Percentiles rank a stretch among this genome's conserved stretches.
These are phyloP conservation scores for Spodoptera picta DNA, from an alignment of 2,888 invertebrate species.

Conservation along the genomic window DNA sequence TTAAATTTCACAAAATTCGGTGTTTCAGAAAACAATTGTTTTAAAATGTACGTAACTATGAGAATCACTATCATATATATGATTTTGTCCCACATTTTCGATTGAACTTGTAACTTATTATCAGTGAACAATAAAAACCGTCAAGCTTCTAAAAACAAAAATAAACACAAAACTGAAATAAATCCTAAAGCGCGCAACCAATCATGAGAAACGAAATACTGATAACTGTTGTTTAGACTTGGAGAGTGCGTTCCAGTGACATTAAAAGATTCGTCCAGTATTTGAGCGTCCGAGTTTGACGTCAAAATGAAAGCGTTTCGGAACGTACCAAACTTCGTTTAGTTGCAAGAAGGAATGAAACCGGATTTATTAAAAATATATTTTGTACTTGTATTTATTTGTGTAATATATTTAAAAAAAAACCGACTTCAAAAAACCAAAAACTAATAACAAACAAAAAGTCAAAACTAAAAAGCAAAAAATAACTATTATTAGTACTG, in stretches of 20 bases:
- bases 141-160: constrained; percentile 55
- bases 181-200: constrained; percentile 50
- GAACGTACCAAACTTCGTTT: constrained; percentile 41
- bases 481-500: too few species aligned
- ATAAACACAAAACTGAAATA: constrained; percentile 55
- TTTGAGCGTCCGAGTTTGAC: constrained; percentile 35
- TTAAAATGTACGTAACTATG: constrained; percentile 79
- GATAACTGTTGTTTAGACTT: constrained; percentile 16
- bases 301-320: constrained; percentile 10
- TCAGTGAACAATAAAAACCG: constrained; percentile 38
- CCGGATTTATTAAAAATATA: too few species aligned
- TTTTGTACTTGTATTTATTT: too few species aligned
- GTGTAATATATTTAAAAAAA: too few species aligned
- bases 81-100: constrained; percentile 82
- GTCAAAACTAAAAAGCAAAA: too few species aligned
- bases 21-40: constrained; percentile 85
- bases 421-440: too few species aligned
- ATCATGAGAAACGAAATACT: constrained; percentile 55
- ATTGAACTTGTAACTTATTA: constrained; percentile 24
- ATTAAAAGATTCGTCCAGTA: neutral
- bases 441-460: too few species aligned
- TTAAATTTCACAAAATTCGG: constrained; percentile 86
- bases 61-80: constrained; percentile 77
- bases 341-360: constrained; percentile 14
- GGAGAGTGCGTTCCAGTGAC: constrained; percentile 37